phyloP scores from a whole-genome alignment of 2,113 vertebrate genomes.

The Nesospiza acunhae region DNA sequence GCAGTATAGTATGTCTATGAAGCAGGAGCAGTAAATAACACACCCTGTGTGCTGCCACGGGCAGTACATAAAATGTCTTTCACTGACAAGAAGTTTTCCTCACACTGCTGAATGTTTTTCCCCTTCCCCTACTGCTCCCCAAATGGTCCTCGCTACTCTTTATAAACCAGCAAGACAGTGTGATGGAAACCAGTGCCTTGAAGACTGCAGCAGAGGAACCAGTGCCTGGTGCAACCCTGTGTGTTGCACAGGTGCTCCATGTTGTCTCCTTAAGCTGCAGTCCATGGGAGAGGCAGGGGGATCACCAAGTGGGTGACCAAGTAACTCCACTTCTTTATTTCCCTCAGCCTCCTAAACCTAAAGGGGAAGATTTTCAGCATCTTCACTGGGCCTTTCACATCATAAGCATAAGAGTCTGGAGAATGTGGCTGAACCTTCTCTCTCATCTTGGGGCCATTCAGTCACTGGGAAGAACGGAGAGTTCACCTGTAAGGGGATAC shows the following conservation, averaged over 20 bases:
- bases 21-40: conserved; percentile 59
- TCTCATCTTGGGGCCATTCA: background rate
- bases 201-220: background rate
- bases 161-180: background rate
- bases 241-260: background rate
- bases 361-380: background rate
- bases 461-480: background rate
- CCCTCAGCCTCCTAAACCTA: background rate
- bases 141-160: background rate
- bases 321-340: background rate
- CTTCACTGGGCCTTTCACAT: background rate
- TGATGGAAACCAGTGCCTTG: background rate
- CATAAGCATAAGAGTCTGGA: background rate
- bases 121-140: too few relatives aligned
- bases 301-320: background rate
- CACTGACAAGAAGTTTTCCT: conserved; percentile 22
- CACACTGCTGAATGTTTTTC: background rate
- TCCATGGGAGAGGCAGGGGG: background rate
- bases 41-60: background rate
- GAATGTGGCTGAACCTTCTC: background rate
- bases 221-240: background rate
- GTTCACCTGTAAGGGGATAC: background rate
- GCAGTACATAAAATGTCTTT: conserved; percentile 45
- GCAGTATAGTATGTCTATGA: background rate
- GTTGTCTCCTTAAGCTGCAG: background rate